Evolutionary conservation across 2,888 invertebrate genomes (phyloP), one percentile per base, ranked within the genome.

Genomic region (Pseudanteris insignis): DNA sequence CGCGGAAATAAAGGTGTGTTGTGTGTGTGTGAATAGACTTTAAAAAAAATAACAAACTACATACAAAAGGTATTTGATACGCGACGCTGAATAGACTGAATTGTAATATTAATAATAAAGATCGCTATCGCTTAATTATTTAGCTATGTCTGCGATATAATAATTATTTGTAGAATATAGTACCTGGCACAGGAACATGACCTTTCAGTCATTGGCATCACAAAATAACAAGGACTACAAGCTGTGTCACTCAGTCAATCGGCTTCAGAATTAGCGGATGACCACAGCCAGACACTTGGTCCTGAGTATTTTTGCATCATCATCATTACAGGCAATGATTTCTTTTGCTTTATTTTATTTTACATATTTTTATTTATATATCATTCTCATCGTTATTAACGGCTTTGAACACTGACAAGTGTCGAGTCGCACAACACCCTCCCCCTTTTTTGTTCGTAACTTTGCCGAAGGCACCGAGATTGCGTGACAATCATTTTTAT

Each of bases 151-250:
- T 69, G 72, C 70, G 68, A 67, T 70, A 68, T 71, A 70, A 73
- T 74, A 70, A 73, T 74, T 74, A 72, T 64, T 72, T 69, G 70
- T 72, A 71, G 70, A 74, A 73, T 75, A 74, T 74, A 71, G 77
- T 77, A 77, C 76, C 79, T 80, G 79, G 79, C 79, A 80, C 79
- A 79, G 79, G 79, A 80, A 80, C 79, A 79, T 80, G 79, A 80
- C 79, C 75, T 76, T 69, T 75, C 76, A 75, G 78, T 79, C 79
- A 80, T 78, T 78, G 77, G 73, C 78, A 79, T 79, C 79, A 79
- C 79, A 79, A 78, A 76, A 75, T 79, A 78, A 77, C 74, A 75
- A 77, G 77, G 75, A 77, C 76, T 78, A 77, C 74, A 71, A 76
- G 76, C 75, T 75, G 75, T 68, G 74, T 75, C 73, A 75, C 73